phyloP scores from a whole-genome alignment of 2,113 vertebrate genomes.

The Xenopus laevis region DNA sequence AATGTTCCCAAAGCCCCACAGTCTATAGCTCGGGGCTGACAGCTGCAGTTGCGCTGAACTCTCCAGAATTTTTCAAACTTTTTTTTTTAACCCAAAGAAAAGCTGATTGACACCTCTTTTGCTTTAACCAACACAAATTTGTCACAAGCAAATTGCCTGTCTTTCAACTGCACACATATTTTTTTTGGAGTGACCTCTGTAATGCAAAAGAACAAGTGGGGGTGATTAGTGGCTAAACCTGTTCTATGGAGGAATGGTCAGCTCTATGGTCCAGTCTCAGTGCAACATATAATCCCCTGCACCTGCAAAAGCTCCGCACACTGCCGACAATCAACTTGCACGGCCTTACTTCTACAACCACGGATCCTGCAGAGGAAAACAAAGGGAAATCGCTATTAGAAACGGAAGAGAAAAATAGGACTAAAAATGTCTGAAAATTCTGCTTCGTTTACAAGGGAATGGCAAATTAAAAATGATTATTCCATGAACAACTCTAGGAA shows the following conservation, averaged over 20 bases:
- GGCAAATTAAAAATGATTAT: no score
- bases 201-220: conserved; percentile 56
- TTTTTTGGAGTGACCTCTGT: conserved; percentile 43
- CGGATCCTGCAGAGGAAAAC: conserved; percentile 79
- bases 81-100: conserved; percentile 54
- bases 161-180: conserved; percentile 65
- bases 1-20: conserved; percentile 62
- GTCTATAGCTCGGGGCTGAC: conserved; percentile 67
- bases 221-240: conserved; percentile 59
- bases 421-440: no score
- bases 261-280: conserved; percentile 62
- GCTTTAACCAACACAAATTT: conserved; percentile 67
- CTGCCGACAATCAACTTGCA: conserved; percentile 87
- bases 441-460: no score
- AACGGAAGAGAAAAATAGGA: conserved; percentile 53
- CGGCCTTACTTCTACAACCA: conserved; percentile 88
- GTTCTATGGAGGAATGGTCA: conserved; percentile 74
- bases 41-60: conserved; percentile 61
- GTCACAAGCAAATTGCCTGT: conserved; percentile 75
- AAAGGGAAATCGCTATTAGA: conserved; percentile 73
- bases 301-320: conserved; percentile 99
- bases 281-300: conserved; percentile 90
- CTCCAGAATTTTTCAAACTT: conserved; percentile 24
- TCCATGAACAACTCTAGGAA: no score
- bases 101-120: conserved; percentile 61